Base-by-base conservation (phyloP, 2,888 invertebrate species). In the Cataglyphis cursor region DNA sequence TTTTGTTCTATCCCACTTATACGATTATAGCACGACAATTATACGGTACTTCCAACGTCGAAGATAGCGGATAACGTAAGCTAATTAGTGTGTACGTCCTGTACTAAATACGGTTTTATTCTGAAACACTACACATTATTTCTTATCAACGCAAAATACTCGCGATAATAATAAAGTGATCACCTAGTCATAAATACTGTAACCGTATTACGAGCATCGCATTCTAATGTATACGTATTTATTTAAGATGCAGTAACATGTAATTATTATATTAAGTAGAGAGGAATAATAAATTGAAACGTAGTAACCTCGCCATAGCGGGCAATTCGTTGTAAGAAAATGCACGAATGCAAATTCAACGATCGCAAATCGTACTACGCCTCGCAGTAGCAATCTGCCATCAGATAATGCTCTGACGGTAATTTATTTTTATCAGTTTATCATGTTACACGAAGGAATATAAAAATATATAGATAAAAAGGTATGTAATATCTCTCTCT, bases 381-480 rank as follows among this genome's bases (percentile, higher is more conserved):
- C 72, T 83, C 59, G 82, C 64, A 81, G 48, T 83, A 81, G 72
- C 35, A 54, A 21, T n/a, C 64, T 44, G 57, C 62, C 68, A 59
- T 54, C 61, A 38, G 51, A 81, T 84, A 84, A 82, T 81, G 0
- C 62, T 61, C 85, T 85, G 68, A 80, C 84, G 81, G 80, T 86
- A 89, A 70, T 72, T 88, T 86, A 87, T 89, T 91, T 90, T 89
- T 75, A 85, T 87, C 89, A 86, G 72, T 86, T 85, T 87, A 82
- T 85, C 89, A 83, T 80, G 87, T 88, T 89, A 84, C 84, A 59
- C 64, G 73, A 86, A 84, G 65, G 57, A 82, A 81, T 57, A 44
- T 84, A 81, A 83, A 82, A 87, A 90, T 88, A 89, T 91, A 91
- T 87, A 87, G 84, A 85, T 85, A 87, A 89, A 90, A 87, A 85